Base-by-base conservation (phyloP, 2,888 invertebrate genomes). In the Erebia aethiops region DNA sequence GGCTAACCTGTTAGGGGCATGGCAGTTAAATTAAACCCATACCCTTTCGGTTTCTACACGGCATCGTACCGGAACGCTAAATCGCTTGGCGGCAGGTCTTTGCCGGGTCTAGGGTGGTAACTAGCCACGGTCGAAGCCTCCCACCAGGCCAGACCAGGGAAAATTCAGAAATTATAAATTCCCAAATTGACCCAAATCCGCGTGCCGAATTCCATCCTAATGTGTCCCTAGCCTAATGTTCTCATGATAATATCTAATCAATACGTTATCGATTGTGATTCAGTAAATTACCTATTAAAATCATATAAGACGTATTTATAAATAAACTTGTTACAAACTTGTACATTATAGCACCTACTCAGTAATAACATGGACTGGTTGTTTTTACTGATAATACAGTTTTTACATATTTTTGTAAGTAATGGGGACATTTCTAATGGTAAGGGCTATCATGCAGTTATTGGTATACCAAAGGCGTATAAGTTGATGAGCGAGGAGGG, bases 381-480 rank as follows among this genome's bases (percentile, higher is more conserved):
- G 8, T 9, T 49, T 21, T 49, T 13, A 21, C 1, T 62, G 21
- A 1, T 49, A 1, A 21, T 46, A 13, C 46, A 62, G 9, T 9
- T 62, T 49, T 18, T 62, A 14, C 49, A 14, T 21, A 2, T 21
- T 62, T 14, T 46, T 16, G 46, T 21, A 26, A 13, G 14, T 21
- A 14, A 49, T 18, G 52, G 65, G 0, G 41, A 46, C 13, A 9
- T 57, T 14, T 43, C 18, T 43, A 41, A 41, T 18, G 52, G 72
- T 0, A 78, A 76, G 75, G 82, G 84, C 0, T 89, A 89, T 70
- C 90, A 88, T 74, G 66, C 78, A 67, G 79, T 70, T n/a, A 71
- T 84, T 46, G 90, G 90, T 3, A 83, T 89, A 7, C 85, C 87
- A 0, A 80, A 76, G 57, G 89, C 88, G 0, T 21, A 69, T 3